Conservation (phyloP, 1,140 invertebrate species). For the Thaumetopoea pityocampa region DNA sequence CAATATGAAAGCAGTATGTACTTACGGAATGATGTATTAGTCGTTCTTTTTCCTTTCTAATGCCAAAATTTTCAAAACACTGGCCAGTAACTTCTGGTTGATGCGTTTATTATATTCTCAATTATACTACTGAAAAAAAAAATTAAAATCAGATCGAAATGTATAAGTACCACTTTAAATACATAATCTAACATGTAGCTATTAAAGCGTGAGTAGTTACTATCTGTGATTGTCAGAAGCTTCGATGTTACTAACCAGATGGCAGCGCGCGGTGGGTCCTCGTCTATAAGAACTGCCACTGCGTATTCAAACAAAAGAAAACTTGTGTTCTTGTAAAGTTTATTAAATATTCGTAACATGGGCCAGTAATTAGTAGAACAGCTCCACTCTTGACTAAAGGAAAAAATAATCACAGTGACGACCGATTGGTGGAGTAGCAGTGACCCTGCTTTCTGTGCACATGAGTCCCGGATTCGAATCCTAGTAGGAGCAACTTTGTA, state of each 20-base stretch:
- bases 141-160: slow-evolving; percentile 8
- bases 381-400: too few relatives aligned
- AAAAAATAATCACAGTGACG: too few relatives aligned
- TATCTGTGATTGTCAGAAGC: slow-evolving; percentile 44
- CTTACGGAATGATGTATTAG: too few relatives aligned
- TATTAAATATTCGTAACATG: too few relatives aligned
- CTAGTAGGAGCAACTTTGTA: too few relatives aligned
- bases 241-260: slow-evolving; percentile 68
- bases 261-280: slow-evolving; percentile 56
- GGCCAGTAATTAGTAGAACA: too few relatives aligned
- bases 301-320: slow-evolving; percentile 15
- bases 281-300: slow-evolving; percentile 42
- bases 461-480: too few relatives aligned
- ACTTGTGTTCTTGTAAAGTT: neutral
- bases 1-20: too few relatives aligned
- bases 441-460: too few relatives aligned
- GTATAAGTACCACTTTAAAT: slow-evolving; percentile 10
- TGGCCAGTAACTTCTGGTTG: neutral
- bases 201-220: slow-evolving; percentile 25
- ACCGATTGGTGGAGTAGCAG: too few relatives aligned
- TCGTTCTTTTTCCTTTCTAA: too few relatives aligned
- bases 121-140: slow-evolving; percentile 1
- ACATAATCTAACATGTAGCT: slow-evolving; percentile 24
- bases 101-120: neutral
- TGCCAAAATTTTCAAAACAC: too few relatives aligned